Percentiles rank a stretch among this genome's conserved stretches.
These are phyloP conservation scores for Diplodus sargus DNA, from an alignment of 2,797 vertebrate genomes.

Conservation along the genomic window DNA sequence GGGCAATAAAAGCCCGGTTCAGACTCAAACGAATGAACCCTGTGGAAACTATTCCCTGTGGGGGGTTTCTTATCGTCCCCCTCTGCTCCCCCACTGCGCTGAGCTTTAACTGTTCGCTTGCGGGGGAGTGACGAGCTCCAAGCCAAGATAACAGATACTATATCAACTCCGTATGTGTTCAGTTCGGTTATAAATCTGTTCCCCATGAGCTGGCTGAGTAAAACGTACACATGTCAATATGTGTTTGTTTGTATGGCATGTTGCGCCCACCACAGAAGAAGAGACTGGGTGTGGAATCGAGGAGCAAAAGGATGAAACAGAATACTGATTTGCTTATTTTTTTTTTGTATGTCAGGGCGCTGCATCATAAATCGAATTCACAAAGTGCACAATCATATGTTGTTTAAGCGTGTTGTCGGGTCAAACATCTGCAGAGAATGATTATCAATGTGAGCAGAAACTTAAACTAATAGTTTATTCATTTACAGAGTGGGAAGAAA, in stretches of 20 bases:
- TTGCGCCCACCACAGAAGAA: neutral
- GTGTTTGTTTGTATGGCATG: neutral
- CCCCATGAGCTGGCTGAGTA: constrained; percentile 3
- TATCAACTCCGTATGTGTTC: neutral
- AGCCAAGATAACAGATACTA: constrained; percentile 9
- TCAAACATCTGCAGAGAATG: constrained; percentile 15
- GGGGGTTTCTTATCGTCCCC: constrained; percentile 20
- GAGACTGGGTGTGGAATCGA: neutral
- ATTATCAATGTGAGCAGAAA: constrained; percentile 9
- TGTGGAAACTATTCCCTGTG: neutral
- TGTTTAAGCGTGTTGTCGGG: constrained; percentile 10
- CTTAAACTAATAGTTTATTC: constrained; percentile 39
- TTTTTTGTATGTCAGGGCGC: neutral
- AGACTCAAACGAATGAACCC: neutral
- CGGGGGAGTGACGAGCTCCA: neutral
- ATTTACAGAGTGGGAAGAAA: constrained; percentile 1
- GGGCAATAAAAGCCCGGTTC: neutral
- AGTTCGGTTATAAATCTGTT: neutral
- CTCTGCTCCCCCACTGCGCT: constrained; percentile 4
- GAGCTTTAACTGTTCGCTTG: neutral
- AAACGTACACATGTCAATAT: constrained; percentile 19
- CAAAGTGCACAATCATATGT: constrained; percentile 19
- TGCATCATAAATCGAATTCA: neutral
- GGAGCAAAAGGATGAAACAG: neutral
- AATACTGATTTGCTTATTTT: neutral